Base-by-base conservation (phyloP, 2,888 invertebrate species). In the Linnaemya tessellans region DNA sequence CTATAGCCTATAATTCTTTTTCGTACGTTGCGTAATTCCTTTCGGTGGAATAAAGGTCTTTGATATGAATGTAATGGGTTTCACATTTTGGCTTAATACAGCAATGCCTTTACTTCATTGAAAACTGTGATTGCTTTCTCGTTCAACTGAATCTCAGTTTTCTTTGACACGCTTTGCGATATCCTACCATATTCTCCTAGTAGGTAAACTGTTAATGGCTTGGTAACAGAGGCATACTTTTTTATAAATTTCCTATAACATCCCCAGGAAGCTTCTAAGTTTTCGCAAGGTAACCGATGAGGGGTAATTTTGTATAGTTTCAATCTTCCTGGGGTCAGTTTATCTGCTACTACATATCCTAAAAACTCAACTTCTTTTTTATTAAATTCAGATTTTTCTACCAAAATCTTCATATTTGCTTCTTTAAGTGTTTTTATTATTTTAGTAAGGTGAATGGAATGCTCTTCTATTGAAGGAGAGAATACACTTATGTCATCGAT, bases 311-410 rank as follows among this genome's bases (percentile, higher is more conserved):
- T 46, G 1, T 46, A 46, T 46, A 46, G 46, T 46, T 46, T 11
- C 15, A 46, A 46, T 15, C n/a, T 46, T 46, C n/a, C 5, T 46
- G 11, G 46, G 46, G n/a, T 46, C 43, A 54, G 80, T 85, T 83
- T 82, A 43, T 43, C 5, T 43, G 2, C 20, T 1, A 20, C 51
- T 68, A n/a, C 43, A 13, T 56, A 22, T 15, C 22, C 56, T 30
- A 56, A 25, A 56, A 25, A 25, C 30, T 56, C 15, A 1, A 25
- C 10, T 41, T 41, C 9, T 41, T 41, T 41, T 41, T 41, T 41
- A 41, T 46, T 5, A n/a, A 46, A 46, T 11, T 46, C 13, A 4
- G 46, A 46, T 46, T 15, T 46, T 46, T 46, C 46, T 41, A 7
- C 3, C 4, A 9, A 41, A 41, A 41, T 41, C 8, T 41, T 41